Evolutionary conservation across 2,113 vertebrate species (phyloP).

Genomic region (Mixornis gularis): DNA sequence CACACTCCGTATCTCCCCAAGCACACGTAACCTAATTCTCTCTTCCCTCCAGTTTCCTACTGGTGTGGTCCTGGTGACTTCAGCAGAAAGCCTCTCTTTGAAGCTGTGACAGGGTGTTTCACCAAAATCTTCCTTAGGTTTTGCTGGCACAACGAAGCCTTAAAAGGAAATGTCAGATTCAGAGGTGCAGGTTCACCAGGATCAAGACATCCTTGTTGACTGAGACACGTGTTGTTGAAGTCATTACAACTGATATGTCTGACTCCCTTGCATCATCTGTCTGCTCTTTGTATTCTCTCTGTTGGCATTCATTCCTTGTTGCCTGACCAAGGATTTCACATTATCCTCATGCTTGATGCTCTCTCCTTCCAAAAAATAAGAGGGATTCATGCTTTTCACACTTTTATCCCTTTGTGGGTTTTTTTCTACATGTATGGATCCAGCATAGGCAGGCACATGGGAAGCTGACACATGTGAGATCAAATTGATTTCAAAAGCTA

Average conservation of each 20-base stretch:
- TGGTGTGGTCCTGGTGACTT: background rate
- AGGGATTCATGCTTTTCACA: fast-evolving
- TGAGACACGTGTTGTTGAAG: background rate
- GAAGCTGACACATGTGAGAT: background rate
- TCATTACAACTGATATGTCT: background rate
- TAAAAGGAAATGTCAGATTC: background rate
- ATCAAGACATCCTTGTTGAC: background rate
- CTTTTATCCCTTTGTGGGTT: background rate
- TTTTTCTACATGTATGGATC: background rate
- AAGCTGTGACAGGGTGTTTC: background rate
- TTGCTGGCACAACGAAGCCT: background rate
- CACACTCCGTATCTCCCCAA: background rate
- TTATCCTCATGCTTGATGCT: background rate
- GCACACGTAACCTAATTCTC: background rate
- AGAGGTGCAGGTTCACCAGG: background rate
- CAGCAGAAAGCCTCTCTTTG: background rate
- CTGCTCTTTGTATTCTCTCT: background rate
- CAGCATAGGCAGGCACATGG: background rate
- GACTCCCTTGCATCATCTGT: background rate
- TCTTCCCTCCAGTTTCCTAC: background rate
- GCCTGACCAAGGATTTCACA: background rate
- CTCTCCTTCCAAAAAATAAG: background rate
- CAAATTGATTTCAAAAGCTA: background rate
- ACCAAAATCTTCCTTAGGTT: background rate
- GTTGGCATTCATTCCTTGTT: background rate